A percentile compares a stretch with the other conserved stretches of the same genome.
Conservation (phyloP, 2,113 vertebrate genomes). For the Etia nguti region DNA sequence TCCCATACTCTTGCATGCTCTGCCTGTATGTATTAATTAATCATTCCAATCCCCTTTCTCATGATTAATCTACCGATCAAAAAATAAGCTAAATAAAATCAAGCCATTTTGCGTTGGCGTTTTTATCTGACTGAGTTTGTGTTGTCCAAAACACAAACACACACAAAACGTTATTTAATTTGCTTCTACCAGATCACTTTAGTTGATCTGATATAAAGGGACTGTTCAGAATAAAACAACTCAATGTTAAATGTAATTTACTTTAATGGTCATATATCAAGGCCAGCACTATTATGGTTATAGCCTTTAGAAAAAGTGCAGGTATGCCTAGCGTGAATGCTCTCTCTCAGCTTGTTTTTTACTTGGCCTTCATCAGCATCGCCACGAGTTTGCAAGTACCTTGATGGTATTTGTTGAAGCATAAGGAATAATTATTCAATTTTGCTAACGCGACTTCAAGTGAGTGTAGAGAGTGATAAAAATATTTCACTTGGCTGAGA, state of each 20-base stretch:
- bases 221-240: neutral
- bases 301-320: neutral
- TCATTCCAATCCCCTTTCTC: neutral
- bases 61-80: neutral
- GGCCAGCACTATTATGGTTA: neutral
- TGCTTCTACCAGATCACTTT: neutral
- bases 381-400: neutral
- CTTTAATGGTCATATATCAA: neutral
- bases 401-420: neutral
- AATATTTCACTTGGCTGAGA: neutral
- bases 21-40: neutral
- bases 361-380: neutral
- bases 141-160: neutral
- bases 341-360: neutral
- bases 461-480: neutral
- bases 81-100: neutral
- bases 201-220: neutral
- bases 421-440: neutral
- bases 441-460: neutral
- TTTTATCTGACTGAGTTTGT: neutral
- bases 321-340: fast-evolving
- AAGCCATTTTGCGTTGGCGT: neutral
- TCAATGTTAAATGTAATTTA: neutral
- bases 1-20: fast-evolving
- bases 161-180: neutral